Evolutionary conservation across 2,888 invertebrate genomes (phyloP), one percentile per base, ranked within the genome.

Genomic region (Apamea sordens): DNA sequence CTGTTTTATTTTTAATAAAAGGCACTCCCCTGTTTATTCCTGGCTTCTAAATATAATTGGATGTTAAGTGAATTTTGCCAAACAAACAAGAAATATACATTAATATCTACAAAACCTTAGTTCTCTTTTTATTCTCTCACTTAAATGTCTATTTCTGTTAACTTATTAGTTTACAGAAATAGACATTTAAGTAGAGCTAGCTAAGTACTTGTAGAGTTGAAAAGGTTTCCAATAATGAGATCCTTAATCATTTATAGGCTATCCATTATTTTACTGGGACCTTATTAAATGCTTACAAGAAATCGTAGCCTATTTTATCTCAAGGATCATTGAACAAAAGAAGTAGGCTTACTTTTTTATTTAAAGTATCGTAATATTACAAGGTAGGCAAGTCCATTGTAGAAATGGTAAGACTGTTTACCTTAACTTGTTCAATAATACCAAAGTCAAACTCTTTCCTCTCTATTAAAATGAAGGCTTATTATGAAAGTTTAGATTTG

Each of bases 1-100:
- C 76, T 15, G 69, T 76, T 32, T 72, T 75, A 72, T 80, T 76
- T 85, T 79, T 59, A 41, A n/a, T 53, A 65, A 82, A 68, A 68
- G 44, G 56, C 53, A 41, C 28, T 24, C 44, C 50, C 21, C 13
- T 89, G 36, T 89, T 85, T 79, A 77, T 68, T 73, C 65, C 67
- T 56, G 61, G 83, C 76, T 76, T 89, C 76, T 70, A 73, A 76
- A 83, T 64, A 63, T 80, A 89, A 88, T 88, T 88, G 86, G 67
- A 87, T 13, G 53, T 77, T 68, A 80, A 82, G 73, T 82, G 73
- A 79, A 76, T 85, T 83, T 79, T n/a, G 63, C 50, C 36, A 63
- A 41, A 76, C 50, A 85, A 82, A 80, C 73, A 80, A 81, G 5
- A 76, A 70, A 63, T 63, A 56, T 18, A 21, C 4, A 41, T 18